Base-by-base conservation (phyloP, 2,113 vertebrate genomes). In the Podarcis muralis region DNA sequence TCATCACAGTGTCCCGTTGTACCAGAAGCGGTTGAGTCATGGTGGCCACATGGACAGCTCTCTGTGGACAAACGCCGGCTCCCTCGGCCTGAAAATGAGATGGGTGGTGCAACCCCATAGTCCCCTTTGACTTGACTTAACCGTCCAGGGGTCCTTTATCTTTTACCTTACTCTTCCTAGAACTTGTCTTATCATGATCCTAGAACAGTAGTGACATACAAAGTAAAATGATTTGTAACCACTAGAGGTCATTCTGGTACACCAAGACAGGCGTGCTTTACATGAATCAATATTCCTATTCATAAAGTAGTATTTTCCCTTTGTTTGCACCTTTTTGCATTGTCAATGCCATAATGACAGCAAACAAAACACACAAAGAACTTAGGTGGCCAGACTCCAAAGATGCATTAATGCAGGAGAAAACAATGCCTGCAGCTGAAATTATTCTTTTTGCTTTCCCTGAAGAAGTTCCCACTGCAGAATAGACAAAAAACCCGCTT, bases 171-270 rank as follows among this genome's bases (percentile, higher is more conserved):
- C 37, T 43, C 18, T 78, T 43, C 18, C 23, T 32, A 27, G 35
- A 53, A 53, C 43, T 35, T 53, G 37, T 77, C 25, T 8, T 30
- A 0, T 69, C 59, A 76, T 23, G 30, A 85, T 59, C 6, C 2
- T 12, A 2, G 62, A 0, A 0, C 2, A 85, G n/a, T 35, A 85
- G 0, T 84, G 32, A 59, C 84, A 32, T 84, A 84, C 57, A 83
- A 40, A 23, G 2, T 84, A 75, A 91, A 91, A 53, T 81, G 85
- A 90, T 22, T 66, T 94, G 25, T 85, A 5, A 0, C 90, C 92
- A 90, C 92, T 37, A 83, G 93, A 93, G 92, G 90, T 92, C 92
- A 92, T 92, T 40, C 86, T 91, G 89, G 86, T 87, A 90, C 80
- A 66, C 25, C 88, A 78, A 85, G 35, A 88, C 78, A 94, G 12